These are phyloP conservation scores for Aphidius colemani DNA, from an alignment of 2,888 invertebrate genomes.

Conservation along the genomic window DNA sequence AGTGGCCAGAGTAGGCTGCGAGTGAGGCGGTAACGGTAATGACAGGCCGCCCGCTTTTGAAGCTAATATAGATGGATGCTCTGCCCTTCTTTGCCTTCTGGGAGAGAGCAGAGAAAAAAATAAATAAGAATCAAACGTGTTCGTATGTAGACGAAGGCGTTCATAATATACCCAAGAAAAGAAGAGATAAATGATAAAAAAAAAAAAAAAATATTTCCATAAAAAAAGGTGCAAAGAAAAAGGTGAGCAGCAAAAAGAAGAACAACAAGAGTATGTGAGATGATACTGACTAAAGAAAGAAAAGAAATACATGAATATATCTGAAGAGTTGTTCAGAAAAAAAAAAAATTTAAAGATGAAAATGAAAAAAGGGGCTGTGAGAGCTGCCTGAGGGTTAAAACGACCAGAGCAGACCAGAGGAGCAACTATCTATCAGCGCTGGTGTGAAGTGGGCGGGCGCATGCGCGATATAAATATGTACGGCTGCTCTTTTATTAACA, in stretches of 20 bases:
- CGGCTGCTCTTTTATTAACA: conserved; percentile 60
- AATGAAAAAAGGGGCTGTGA: conserved; percentile 18
- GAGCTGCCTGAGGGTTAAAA: conserved; percentile 31
- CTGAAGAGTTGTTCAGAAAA: conserved; percentile 31
- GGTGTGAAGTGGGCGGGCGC: conserved; percentile 61
- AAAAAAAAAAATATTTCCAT: background rate
- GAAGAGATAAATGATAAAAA: conserved; percentile 15
- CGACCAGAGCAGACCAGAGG: conserved; percentile 54
- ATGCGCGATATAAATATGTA: conserved; percentile 58
- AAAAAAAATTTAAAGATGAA: conserved; percentile 20
- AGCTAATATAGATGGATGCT: conserved; percentile 62
- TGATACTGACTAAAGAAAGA: conserved; percentile 17
- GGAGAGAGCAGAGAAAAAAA: conserved; percentile 30
- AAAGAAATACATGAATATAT: conserved; percentile 16
- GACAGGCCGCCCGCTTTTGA: conserved; percentile 61
- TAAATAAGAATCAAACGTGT: conserved; percentile 26
- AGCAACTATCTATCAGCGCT: conserved; percentile 61
- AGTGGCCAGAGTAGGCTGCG: conserved; percentile 30
- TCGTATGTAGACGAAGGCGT: conserved; percentile 26
- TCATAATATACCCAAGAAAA: conserved; percentile 2
- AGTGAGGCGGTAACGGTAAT: conserved; percentile 56
- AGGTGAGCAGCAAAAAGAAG: conserved; percentile 14
- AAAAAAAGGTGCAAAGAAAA: conserved; percentile 9
- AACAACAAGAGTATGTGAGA: conserved; percentile 13
- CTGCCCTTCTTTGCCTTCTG: conserved; percentile 57